Evolutionary conservation across 2,888 invertebrate species (phyloP).

Genomic region (Caenorhabditis panamensis): DNA sequence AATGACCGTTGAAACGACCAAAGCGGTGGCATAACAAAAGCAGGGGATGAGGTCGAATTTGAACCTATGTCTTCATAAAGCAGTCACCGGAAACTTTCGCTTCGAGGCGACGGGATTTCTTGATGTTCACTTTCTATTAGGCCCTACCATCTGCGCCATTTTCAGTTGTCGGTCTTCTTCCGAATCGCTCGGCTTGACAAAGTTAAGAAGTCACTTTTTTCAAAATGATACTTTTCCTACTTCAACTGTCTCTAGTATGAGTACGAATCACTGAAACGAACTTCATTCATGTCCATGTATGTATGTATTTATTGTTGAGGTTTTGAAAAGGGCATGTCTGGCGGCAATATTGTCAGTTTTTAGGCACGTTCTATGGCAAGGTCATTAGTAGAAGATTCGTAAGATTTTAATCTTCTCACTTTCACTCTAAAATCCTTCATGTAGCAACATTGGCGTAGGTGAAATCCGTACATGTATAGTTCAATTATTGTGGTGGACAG

Average conservation of each 20-base stretch:
- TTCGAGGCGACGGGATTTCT: conserved; percentile 14
- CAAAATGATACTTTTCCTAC: not conserved
- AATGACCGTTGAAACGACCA: conserved; percentile 56
- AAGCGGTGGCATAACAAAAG: conserved; percentile 49
- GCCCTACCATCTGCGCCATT: not conserved
- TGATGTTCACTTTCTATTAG: not conserved
- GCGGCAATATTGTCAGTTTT: not conserved
- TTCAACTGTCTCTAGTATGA: no score
- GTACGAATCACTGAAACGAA: no score
- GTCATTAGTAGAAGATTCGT: conserved; percentile 13
- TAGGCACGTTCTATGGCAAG: conserved; percentile 22
- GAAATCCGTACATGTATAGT: conserved; percentile 51
- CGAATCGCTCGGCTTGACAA: no score
- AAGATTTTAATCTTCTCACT: conserved; percentile 56
- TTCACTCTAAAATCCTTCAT: conserved; percentile 31
- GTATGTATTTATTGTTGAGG: no score
- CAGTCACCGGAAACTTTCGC: conserved; percentile 26
- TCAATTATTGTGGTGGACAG: conserved; percentile 41
- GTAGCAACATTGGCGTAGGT: conserved; percentile 44
- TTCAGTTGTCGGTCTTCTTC: not conserved
- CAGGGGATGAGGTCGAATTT: conserved; percentile 36
- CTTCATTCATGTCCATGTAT: no score
- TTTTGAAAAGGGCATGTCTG: not conserved
- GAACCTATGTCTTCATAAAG: conserved; percentile 41
- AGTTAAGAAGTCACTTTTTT: no score